Percentiles rank a stretch among this genome's conserved stretches.
Conservation (phyloP, 1,140 invertebrate genomes). For the Trachelipus rathkii region DNA sequence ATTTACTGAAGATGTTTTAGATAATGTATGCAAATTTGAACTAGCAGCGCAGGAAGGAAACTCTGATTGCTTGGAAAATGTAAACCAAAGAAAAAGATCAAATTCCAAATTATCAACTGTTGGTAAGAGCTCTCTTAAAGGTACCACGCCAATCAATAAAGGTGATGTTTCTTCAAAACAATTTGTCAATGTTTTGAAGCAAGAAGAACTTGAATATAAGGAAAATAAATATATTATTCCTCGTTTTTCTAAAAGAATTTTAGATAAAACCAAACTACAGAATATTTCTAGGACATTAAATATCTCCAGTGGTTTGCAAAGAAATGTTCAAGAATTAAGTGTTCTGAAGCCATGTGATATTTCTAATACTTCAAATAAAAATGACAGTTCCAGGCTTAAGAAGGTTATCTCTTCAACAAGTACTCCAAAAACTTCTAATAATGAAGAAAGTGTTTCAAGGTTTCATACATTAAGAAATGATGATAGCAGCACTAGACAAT, state of each 20-base stretch:
- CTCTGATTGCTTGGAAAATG: background rate
- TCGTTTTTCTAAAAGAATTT: background rate
- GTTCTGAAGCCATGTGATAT: background rate
- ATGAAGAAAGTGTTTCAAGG: background rate
- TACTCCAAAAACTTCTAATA: background rate
- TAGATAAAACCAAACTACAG: background rate
- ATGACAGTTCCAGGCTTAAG: background rate
- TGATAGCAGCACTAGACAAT: background rate
- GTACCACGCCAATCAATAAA: background rate
- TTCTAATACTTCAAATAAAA: background rate
- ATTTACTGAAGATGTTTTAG: background rate
- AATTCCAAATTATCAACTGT: background rate
- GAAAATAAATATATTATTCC: background rate
- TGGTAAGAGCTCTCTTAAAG: background rate
- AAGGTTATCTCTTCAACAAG: background rate
- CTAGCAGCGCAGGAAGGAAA: background rate
- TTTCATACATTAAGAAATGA: background rate
- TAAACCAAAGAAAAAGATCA: background rate
- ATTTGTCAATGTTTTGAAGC: background rate
- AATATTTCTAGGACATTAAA: background rate
- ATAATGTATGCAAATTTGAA: constrained; percentile 2
- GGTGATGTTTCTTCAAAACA: background rate
- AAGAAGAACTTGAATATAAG: background rate
- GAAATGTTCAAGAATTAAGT: background rate
- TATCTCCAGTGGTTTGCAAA: background rate